These are phyloP conservation scores for Chionis minor DNA, from an alignment of 2,113 vertebrate genomes.

Conservation along the genomic window DNA sequence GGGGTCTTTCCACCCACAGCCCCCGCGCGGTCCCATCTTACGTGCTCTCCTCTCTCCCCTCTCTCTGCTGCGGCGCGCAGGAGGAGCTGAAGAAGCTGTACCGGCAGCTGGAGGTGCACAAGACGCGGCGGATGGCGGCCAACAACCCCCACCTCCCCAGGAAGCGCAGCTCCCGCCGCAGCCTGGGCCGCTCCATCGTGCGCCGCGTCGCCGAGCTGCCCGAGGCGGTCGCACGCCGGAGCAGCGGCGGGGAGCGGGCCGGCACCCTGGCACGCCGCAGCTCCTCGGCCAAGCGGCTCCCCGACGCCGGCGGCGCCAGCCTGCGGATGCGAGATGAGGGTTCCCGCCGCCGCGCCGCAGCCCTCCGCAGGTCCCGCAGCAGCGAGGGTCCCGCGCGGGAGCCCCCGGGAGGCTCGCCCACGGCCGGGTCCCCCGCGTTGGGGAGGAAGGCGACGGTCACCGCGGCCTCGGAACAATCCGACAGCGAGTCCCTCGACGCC, in stretches of 20 bases:
- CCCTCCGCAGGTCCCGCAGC: constrained; percentile 77
- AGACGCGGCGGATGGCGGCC: constrained; percentile 86
- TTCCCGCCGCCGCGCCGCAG: constrained; percentile 54
- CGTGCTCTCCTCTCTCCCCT: neutral
- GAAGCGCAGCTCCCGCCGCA: constrained; percentile 80
- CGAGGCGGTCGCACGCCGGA: constrained; percentile 55
- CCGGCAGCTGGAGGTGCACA: constrained; percentile 87
- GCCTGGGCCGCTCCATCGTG: constrained; percentile 80
- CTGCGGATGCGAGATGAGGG: constrained; percentile 63
- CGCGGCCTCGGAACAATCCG: constrained; percentile 62
- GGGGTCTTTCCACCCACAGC: accelerated
- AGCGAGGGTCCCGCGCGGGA: constrained; percentile 65
- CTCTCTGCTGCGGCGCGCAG: constrained; percentile 60
- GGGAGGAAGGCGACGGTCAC: constrained; percentile 56
- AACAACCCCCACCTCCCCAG: constrained; percentile 93
- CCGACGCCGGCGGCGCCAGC: constrained; percentile 27
- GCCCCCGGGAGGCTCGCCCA: neutral
- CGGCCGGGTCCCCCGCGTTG: neutral
- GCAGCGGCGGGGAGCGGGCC: neutral
- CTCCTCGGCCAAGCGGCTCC: constrained; percentile 68
- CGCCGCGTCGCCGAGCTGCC: constrained; percentile 80
- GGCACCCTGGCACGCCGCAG: neutral
- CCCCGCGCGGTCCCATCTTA: neutral
- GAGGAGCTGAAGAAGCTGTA: constrained; percentile 97
- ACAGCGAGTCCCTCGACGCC: constrained; percentile 76